Conservation (phyloP, 2,797 vertebrate genomes). For the Danio choprae region DNA sequence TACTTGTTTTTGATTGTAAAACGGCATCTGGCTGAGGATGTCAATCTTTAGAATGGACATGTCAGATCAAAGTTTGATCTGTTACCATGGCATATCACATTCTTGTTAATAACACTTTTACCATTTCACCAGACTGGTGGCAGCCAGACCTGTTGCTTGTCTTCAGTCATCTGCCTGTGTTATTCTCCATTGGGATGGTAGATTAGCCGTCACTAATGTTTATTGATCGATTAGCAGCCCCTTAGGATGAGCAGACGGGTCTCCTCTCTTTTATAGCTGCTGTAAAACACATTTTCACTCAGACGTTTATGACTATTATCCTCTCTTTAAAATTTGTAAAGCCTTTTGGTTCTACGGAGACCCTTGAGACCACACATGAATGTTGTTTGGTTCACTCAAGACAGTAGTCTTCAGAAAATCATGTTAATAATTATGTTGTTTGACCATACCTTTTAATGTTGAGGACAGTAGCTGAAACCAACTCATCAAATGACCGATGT, state of each 20-base stretch:
- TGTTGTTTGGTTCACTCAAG: neutral
- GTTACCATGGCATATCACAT: constrained; percentile 4
- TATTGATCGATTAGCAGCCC: constrained; percentile 28
- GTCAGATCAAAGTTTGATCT: constrained; percentile 1
- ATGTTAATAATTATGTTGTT: neutral
- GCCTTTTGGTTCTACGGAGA: constrained; percentile 36
- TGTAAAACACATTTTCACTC: constrained; percentile 25
- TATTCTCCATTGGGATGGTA: constrained; percentile 26
- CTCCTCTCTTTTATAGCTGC: constrained; percentile 37
- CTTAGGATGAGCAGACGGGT: constrained; percentile 2
- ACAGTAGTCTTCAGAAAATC: neutral
- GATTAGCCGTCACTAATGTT: constrained; percentile 26
- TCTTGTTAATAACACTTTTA: constrained; percentile 8
- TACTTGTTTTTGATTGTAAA: neutral
- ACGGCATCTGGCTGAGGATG: neutral
- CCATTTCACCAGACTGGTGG: neutral
- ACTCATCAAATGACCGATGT: neutral
- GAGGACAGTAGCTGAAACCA: neutral
- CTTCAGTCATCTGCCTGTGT: neutral
- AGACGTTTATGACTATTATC: constrained; percentile 19
- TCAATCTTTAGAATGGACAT: neutral
- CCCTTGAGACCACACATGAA: constrained; percentile 21
- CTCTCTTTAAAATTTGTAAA: constrained; percentile 29
- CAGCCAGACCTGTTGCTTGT: constrained; percentile 12
- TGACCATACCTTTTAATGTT: neutral